Percentiles rank a stretch among this genome's conserved stretches.
Evolutionary conservation across 92 coral and sea anemone species (phyloP).

Genomic region (Micromussa lordhowensis): DNA sequence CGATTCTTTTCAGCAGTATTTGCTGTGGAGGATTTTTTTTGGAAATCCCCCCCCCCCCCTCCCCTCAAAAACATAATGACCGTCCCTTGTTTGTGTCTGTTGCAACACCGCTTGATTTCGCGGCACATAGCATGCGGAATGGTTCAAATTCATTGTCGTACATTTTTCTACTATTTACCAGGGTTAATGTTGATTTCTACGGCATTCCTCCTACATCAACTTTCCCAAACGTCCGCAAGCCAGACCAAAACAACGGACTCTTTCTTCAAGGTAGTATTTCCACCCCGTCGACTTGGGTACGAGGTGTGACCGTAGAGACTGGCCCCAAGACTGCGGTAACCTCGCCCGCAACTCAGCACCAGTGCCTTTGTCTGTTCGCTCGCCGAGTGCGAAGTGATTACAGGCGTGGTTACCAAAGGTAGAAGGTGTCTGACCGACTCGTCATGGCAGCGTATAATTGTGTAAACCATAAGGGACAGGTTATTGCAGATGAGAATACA

Average conservation of each 20-base stretch:
- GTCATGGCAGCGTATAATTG: slow-evolving; percentile 93
- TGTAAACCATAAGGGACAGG: slow-evolving; percentile 83
- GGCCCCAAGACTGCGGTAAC: slow-evolving; percentile 92
- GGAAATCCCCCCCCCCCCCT: too few species aligned
- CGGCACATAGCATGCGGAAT: not conserved
- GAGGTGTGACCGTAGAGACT: slow-evolving; percentile 82
- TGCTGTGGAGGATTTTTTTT: too few species aligned
- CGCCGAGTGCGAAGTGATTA: slow-evolving; percentile 54
- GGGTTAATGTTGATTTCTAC: not conserved
- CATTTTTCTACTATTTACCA: not conserved
- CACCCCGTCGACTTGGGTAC: slow-evolving; percentile 85
- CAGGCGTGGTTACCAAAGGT: slow-evolving; percentile 88
- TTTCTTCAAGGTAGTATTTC: slow-evolving; percentile 76
- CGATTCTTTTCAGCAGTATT: too few species aligned
- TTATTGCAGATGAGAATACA: slow-evolving; percentile 94
- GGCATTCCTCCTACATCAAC: slow-evolving; percentile 22
- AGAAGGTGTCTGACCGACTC: slow-evolving; percentile 80
- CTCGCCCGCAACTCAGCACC: slow-evolving; percentile 94
- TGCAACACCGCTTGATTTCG: not conserved
- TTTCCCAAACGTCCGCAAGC: slow-evolving; percentile 94
- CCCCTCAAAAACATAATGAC: too few species aligned
- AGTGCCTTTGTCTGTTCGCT: slow-evolving; percentile 75
- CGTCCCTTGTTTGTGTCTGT: not conserved
- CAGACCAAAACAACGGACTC: slow-evolving; percentile 90
- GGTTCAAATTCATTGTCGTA: not conserved